A percentile compares a stretch with the other conserved stretches of the same genome.
phyloP scores from a whole-genome alignment of 1,140 invertebrate genomes.

The Tyrophagus putrescentiae region DNA sequence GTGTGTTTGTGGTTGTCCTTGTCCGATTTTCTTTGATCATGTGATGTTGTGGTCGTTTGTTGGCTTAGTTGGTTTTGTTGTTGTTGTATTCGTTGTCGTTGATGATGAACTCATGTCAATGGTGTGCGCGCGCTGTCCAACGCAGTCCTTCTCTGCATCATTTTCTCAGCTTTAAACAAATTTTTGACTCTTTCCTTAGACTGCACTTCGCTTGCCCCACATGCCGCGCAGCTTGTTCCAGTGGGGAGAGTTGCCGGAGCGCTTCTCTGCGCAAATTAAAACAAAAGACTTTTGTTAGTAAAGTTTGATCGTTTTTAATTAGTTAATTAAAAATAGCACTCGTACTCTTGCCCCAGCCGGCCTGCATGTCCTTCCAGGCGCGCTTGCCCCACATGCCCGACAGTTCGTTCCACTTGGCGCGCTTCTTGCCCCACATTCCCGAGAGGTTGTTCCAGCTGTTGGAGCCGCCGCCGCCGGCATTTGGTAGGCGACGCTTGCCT shows the following conservation, averaged over 20 bases:
- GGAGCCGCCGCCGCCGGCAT: background rate
- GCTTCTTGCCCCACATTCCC: conserved; percentile 36
- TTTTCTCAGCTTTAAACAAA: no score
- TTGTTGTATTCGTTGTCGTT: no score
- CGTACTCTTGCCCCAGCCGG: conserved; percentile 29
- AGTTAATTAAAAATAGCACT: background rate
- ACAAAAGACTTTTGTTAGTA: background rate
- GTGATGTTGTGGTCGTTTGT: no score
- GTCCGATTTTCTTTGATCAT: no score
- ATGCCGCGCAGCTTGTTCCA: conserved; percentile 27
- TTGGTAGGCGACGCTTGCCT: conserved; percentile 18
- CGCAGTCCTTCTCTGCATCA: no score
- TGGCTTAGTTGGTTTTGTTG: no score
- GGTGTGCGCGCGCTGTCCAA: no score
- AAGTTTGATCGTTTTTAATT: background rate
- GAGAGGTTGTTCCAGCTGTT: conserved; percentile 24
- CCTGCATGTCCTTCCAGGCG: conserved; percentile 23
- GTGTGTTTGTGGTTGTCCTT: no score
- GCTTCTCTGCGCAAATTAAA: background rate
- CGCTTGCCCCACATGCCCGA: conserved; percentile 26
- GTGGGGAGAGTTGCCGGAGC: conserved; percentile 17
- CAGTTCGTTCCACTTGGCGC: conserved; percentile 25
- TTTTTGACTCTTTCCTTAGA: no score
- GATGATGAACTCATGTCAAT: no score
- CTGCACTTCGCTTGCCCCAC: conserved; percentile 26